A percentile compares a stretch with the other conserved stretches of the same genome.
Conservation (phyloP, 2,888 invertebrate species). For the Thereva nobilitata region DNA sequence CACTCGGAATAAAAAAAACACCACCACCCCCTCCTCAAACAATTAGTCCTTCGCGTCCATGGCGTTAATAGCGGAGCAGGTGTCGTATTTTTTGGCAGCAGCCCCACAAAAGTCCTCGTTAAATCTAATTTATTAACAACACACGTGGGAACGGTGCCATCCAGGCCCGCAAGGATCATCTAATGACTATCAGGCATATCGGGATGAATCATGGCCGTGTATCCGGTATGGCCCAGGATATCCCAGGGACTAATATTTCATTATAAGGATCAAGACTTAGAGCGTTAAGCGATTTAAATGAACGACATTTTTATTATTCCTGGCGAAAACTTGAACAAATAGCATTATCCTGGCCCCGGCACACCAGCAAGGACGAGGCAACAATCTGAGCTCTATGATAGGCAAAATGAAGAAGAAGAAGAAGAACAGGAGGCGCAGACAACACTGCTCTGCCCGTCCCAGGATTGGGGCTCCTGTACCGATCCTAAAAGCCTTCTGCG, state of each 20-base stretch:
- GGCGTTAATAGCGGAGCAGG: slow-evolving; percentile 11
- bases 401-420: no score
- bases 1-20: no score
- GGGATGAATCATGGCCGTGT: slow-evolving; percentile 29
- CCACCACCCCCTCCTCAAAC: slow-evolving; percentile 8
- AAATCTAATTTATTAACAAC: slow-evolving; percentile 43
- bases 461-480: slow-evolving; percentile 7
- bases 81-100: slow-evolving; percentile 13
- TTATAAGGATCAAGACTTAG: slow-evolving; percentile 29
- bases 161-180: slow-evolving; percentile 17
- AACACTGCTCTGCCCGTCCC: background rate
- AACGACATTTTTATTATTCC: slow-evolving; percentile 40
- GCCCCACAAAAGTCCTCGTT: slow-evolving; percentile 37
- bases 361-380: background rate
- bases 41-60: slow-evolving; percentile 22
- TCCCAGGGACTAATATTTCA: slow-evolving; percentile 37
- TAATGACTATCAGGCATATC: slow-evolving; percentile 29
- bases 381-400: background rate
- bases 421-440: slow-evolving; percentile 1
- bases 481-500: background rate
- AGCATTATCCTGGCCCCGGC: background rate
- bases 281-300: slow-evolving; percentile 37
- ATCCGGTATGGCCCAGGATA: slow-evolving; percentile 12
- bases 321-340: slow-evolving; percentile 9
- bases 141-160: slow-evolving; percentile 39